Evolutionary conservation across 2,888 invertebrate species (phyloP), one percentile per base, ranked within the genome.

Genomic region (Lobophora halterata): DNA sequence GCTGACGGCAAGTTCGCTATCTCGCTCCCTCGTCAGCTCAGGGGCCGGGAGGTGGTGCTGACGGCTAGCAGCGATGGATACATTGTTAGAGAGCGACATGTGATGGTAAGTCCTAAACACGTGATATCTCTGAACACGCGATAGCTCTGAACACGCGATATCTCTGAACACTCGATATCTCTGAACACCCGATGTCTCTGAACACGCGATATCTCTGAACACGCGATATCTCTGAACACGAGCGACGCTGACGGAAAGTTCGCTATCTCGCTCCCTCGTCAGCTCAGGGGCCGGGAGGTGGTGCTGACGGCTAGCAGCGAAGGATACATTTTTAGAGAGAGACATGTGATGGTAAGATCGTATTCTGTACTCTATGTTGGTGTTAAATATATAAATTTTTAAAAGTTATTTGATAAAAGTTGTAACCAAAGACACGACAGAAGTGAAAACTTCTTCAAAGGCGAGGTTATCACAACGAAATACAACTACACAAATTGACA

Each of bases 51-150:
- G 33, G 65, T 90, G 9, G 83, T 88, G 0, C 61, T 94, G 2
- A 77, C 79, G 16, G 92, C 90, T 0, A 73, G 79, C 1, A 89
- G 89, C 1, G 69, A 85, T 2, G 92, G 93, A 0, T 94, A 92
- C 59, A 78, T 91, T 32, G 62, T 89, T 0, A 77, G 76, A 21
- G 85, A 88, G 13, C 91, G 88, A 54, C 70, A 88, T 30, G 67
- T 91, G 3, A 71, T 71, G 52, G 86, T 86, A 11, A 65, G 67
- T 55, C 4, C 14, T 14, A 5, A 14, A 3, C 14, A 8, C n/a
- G 21, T 8, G 9, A 3, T 8, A 8, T 9, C 39, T 55, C 81
- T 5, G 76, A 76, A 46, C 49, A 70, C 9, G 48, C 73, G 21
- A 48, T 79, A 0, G 52, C 63, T 0, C 49, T 38, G 27, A 81